Evolutionary conservation across 2,113 vertebrate species (phyloP), one percentile per base, ranked within the genome.

Genomic region (Psittacula cyanocephala): DNA sequence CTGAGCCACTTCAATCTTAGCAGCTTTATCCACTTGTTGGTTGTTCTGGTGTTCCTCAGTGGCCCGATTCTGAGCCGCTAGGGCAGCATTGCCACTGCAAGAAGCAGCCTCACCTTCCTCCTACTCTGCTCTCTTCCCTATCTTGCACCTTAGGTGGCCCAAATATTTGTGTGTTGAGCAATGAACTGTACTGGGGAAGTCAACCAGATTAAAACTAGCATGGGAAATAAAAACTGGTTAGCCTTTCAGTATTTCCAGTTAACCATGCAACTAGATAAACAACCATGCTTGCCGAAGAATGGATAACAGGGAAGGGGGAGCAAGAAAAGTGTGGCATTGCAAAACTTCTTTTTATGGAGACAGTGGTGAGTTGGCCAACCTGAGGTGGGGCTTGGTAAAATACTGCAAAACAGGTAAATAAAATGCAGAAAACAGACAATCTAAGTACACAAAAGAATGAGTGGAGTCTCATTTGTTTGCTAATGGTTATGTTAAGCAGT

Each of bases 241-340:
- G 5, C 35, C 31, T 77, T 92, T 86, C 44, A 31, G 47, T 68
- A 52, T 84, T 94, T 76, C 52, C 52, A 82, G 57, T 62, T 82
- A 76, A 72, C 41, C 5, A 8, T 18, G 24, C 2, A 2, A 52
- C 47, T 52, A 25, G 53, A 15, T 46, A 82, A 95, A 74, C 46
- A 71, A 31, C 22, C 20, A 6, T 8, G 3, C 37, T 86, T 0
- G 0, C 28, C 31, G 14, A 22, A 65, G 68, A 60, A 44, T 27
- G 44, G 57, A 11, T 69, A 80, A 64, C 9, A 3, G 10, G 13
- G 57, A 79, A 5, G 3, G 57, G 33, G 23, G 52, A 46, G 39
- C 17, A 67, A 89, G 60, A 53, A 50, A 46, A 55, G 5, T 8
- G 43, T 49, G 46, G 37, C 17, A 35, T 39, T 5, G 55, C 47